These are phyloP conservation scores for Dryoscopus gambensis DNA, from an alignment of 2,113 vertebrate genomes.

Conservation along the genomic window DNA sequence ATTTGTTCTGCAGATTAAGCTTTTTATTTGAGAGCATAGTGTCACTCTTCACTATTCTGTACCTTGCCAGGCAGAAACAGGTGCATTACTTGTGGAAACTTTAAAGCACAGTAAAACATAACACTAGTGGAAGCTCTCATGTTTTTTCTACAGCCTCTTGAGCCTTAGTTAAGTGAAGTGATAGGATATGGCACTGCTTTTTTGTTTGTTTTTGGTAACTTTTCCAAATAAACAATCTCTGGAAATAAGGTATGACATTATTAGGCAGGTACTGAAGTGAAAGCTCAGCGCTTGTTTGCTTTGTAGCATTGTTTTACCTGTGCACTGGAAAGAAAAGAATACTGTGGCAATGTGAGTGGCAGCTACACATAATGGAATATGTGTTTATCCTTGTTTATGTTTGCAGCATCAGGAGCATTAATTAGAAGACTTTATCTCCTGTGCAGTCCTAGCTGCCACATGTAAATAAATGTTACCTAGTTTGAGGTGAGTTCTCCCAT, in stretches of 20 bases:
- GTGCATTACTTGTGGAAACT: background rate
- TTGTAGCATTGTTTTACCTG: background rate
- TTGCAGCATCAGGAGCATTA: conserved; percentile 50
- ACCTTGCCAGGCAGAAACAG: background rate
- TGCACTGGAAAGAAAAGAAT: background rate
- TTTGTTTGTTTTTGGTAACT: background rate
- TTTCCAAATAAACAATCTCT: background rate
- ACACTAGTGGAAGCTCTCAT: background rate
- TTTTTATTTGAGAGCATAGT: background rate
- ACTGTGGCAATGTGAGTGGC: conserved; percentile 27
- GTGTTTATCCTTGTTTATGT: conserved; percentile 40
- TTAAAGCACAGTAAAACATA: background rate
- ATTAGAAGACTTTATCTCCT: conserved; percentile 38
- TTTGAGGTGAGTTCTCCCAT: conserved; percentile 22
- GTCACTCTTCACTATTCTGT: background rate
- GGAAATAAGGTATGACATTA: background rate
- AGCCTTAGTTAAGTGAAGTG: background rate
- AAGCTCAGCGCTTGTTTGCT: background rate
- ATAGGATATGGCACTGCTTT: background rate
- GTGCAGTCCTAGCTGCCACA: background rate
- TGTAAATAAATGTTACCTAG: conserved; percentile 13
- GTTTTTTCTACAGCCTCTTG: background rate
- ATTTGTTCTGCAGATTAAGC: background rate
- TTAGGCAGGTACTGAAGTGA: background rate
- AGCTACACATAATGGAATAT: background rate